Conservation (phyloP, 2,888 invertebrate genomes). For the Peribatodes rhomboidaria region DNA sequence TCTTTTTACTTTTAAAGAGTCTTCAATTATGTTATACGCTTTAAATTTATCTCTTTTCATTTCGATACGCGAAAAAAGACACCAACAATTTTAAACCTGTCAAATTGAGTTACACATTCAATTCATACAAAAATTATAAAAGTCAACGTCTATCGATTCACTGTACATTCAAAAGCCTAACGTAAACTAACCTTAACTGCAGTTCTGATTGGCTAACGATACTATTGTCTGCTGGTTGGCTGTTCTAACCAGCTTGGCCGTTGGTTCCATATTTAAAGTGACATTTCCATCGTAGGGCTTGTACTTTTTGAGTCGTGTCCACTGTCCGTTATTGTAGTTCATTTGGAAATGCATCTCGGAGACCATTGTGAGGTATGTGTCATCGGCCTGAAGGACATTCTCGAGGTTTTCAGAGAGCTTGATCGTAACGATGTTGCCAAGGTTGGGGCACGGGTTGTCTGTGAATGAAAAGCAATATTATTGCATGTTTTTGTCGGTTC, state of each 20-base stretch:
- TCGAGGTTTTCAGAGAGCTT: constrained; percentile 97
- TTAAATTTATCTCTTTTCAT: no score
- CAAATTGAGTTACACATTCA: no score
- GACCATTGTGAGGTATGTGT: constrained; percentile 91
- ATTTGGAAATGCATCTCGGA: constrained; percentile 99
- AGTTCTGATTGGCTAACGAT: constrained; percentile 79
- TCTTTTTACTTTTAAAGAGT: no score
- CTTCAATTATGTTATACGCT: no score
- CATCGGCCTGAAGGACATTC: constrained; percentile 94
- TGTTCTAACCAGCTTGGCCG: constrained; percentile 76
- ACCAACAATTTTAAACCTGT: no score
- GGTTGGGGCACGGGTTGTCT: constrained; percentile 99
- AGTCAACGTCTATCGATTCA: constrained; percentile 2
- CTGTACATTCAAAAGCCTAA: constrained; percentile 23
- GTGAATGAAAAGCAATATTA: constrained; percentile 44
- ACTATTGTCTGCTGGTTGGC: constrained; percentile 78
- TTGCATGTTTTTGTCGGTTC: not conserved
- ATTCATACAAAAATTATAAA: no score
- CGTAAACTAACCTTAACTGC: constrained; percentile 60
- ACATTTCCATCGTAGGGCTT: constrained; percentile 89
- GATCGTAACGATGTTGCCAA: constrained; percentile 98
- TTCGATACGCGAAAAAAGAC: no score
- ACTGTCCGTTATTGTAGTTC: constrained; percentile 99
- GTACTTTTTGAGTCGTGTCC: constrained; percentile 96
- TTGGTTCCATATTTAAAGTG: constrained; percentile 78